These are phyloP conservation scores for Anniella stebbinsi DNA, from an alignment of 2,797 vertebrate species.

Conservation along the genomic window DNA sequence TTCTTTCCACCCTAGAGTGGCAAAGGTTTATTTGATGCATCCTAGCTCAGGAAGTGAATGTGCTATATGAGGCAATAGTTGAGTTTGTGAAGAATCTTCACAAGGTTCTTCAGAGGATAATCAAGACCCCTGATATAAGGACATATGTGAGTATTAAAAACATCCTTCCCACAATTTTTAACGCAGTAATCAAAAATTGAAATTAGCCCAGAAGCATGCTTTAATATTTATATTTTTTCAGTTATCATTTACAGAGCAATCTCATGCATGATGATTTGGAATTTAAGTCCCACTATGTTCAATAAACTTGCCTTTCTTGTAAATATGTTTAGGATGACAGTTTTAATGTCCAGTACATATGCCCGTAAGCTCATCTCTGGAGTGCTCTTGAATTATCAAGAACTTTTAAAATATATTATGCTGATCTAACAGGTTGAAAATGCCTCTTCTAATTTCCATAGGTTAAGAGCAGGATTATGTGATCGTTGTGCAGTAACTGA, in stretches of 20 bases:
- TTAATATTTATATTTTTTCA: not conserved
- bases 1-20: not conserved
- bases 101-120: not conserved
- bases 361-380: not conserved
- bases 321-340: conserved; percentile 4
- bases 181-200: not conserved
- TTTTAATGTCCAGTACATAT: not conserved
- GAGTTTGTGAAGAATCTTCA: not conserved
- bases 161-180: not conserved
- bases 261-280: not conserved
- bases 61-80: not conserved
- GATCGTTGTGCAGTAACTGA: conserved; percentile 88
- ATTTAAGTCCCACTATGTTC: not conserved
- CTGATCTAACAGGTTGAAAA: conserved; percentile 18
- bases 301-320: not conserved
- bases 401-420: conserved; percentile 17
- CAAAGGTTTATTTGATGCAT: not conserved
- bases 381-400: not conserved
- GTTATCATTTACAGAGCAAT: not conserved
- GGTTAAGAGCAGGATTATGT: conserved; percentile 86
- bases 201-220: not conserved
- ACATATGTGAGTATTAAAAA: not conserved
- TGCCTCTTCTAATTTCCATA: conserved; percentile 63
- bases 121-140: conserved; percentile 1
- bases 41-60: not conserved